phyloP scores from a whole-genome alignment of 2,888 invertebrate species.

The Euphydryas editha region DNA sequence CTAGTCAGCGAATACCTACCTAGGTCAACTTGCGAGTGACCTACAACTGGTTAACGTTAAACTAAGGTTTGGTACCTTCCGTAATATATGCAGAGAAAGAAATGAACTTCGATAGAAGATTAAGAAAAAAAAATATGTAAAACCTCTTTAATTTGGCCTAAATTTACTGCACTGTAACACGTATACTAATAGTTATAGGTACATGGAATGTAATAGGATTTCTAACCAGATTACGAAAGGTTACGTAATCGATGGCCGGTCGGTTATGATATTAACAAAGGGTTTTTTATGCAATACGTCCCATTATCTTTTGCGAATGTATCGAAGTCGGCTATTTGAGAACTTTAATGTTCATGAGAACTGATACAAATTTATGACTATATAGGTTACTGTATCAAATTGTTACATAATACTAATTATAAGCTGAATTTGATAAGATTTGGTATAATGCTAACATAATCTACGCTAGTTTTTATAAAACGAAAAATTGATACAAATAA shows the following conservation, averaged over 20 bases:
- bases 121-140: too few relatives aligned
- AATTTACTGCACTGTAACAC: not conserved
- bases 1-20: not conserved
- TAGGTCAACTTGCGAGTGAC: slow-evolving; percentile 1
- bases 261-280: slow-evolving; percentile 22
- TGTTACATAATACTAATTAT: too few relatives aligned
- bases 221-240: slow-evolving; percentile 34
- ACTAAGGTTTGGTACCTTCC: not conserved
- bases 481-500: too few relatives aligned
- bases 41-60: not conserved
- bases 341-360: not conserved
- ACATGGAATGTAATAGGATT: slow-evolving; percentile 29
- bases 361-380: not conserved
- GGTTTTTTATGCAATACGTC: slow-evolving; percentile 33
- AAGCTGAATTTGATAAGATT: too few relatives aligned
- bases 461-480: too few relatives aligned
- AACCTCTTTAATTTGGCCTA: not conserved
- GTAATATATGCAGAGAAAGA: not conserved
- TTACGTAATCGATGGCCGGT: slow-evolving; percentile 22
- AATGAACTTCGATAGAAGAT: too few relatives aligned
- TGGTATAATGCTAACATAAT: too few relatives aligned
- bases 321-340: slow-evolving; percentile 27
- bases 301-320: slow-evolving; percentile 26
- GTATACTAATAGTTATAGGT: not conserved
- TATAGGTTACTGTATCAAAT: not conserved